Evolutionary conservation across 2,113 vertebrate species (phyloP).

Genomic region (Apaloderma vittatum): DNA sequence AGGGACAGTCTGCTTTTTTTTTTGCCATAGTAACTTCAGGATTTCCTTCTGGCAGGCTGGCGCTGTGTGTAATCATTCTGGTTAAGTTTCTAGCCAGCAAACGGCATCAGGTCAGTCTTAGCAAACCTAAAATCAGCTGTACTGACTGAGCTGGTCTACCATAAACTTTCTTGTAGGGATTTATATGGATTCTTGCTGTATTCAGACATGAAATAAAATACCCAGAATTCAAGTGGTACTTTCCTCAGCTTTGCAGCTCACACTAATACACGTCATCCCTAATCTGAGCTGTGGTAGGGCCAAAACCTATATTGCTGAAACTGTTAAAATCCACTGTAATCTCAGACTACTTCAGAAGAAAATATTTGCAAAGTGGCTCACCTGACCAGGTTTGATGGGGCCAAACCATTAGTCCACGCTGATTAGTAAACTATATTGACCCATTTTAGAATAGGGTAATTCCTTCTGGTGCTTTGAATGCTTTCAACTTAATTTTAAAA

Average conservation of each 20-base stretch:
- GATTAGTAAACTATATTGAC: not conserved
- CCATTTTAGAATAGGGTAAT: not conserved
- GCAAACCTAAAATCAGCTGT: not conserved
- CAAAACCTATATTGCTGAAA: not conserved
- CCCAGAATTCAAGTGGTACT: not conserved
- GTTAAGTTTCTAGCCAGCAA: not conserved
- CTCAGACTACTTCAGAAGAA: not conserved
- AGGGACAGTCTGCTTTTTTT: not conserved
- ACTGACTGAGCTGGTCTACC: accelerated
- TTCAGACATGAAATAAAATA: not conserved
- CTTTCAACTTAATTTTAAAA: not conserved
- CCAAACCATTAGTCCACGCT: not conserved
- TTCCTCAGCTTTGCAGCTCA: accelerated
- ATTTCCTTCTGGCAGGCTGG: not conserved
- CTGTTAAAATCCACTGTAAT: not conserved
- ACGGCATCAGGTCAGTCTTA: not conserved
- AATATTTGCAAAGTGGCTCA: not conserved
- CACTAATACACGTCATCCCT: not conserved
- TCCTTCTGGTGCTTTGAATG: not conserved
- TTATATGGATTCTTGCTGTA: not conserved
- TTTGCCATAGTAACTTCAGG: not conserved
- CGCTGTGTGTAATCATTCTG: not conserved
- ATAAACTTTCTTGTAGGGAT: not conserved
- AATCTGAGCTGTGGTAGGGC: not conserved
- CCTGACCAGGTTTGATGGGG: not conserved